Evolutionary conservation across 1,140 invertebrate genomes (phyloP), one percentile per base, ranked within the genome.

Genomic region (Eulimnadia texana): DNA sequence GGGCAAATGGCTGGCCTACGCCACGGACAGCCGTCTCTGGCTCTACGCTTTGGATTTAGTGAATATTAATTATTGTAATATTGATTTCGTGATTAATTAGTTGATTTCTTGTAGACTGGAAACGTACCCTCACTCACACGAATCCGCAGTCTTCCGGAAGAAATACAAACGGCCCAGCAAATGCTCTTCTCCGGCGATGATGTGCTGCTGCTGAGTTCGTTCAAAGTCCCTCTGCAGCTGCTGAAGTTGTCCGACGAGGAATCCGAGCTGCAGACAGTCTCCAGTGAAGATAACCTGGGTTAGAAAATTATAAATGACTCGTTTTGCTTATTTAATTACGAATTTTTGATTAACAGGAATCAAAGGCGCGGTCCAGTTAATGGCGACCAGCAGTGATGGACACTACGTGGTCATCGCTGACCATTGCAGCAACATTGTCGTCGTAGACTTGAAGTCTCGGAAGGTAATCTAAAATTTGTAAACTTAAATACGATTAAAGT

Each of bases 1-100:
- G 68, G 82, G 81, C 1, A 77, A 80, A 58, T 80, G 80, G 69
- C 78, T 93, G 24, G 80, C 83, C 11, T 89, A 88, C 70, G 84
- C 85, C 0, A 89, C 86, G 0, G 73, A 80, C 25, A 75, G 69
- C 50, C 73, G 79, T 47, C 67, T 88, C 19, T 78, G 83, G 61
- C 72, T 90, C 28, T 85, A 84, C 67, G 78, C 79, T 65, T 80
- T 88, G 64, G 76, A 78, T 57, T 20, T 23, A 27, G 55, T 57
- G 29, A 29, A 29, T 33, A 33, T 57, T 57, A n/a, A n/a, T 57
- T 16, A 19, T 57, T n/a, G 19, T n/a, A n/a, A n/a, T n/a, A 42
- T 42, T 42, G 33, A 42, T 42, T 42, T 6, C 6, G 6, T 42
- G 33, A 42, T 42, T 42, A 16, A 42, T 42, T 42, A 16, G 16